Base-by-base conservation (phyloP, 2,797 vertebrate species). In the Diceros bicornis region DNA sequence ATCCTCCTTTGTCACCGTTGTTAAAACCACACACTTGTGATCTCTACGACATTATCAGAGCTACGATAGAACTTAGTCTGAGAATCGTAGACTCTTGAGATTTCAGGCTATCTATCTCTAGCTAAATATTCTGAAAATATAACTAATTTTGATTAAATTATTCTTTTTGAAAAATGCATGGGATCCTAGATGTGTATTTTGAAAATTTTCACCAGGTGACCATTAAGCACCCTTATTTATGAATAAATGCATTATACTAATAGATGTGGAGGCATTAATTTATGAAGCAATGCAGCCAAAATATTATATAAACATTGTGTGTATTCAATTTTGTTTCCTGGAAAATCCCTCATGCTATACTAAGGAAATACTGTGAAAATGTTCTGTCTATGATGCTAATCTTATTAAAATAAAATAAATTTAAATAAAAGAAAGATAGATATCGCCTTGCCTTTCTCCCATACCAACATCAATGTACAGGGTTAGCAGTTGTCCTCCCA, bases 401-500 rank as follows among this genome's bases (percentile, higher is more conserved):
- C 75, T 82, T 69, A 74, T 61, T 66, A 29, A 90, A 93, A 79
- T 62, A 64, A 87, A 93, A 75, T 34, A 66, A 62, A 91, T 18
- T 71, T 25, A 91, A 96, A 21, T 59, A 27, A 82, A 95, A 91
- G 23, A 84, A 95, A 85, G 94, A 77, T 37, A 75, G 85, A 62
- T 69, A 72, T 0, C 18, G 89, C 62, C 99, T 99, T 99, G 96
- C 99, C 98, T 99, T 98, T 97, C 57, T 75, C 97, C 95, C 69
- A 96, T 74, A 72, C 98, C 64, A 74, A 98, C 77, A 97, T 99
- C 99, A 97, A 99, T 99, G 96, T 99, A 99, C 94, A 99, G 0
- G 55, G 97, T 98, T 84, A 99, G 98, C 41, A 99, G 92, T 14
- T 99, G 99, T 89, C 99, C 99, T 96, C 99, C 99, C 94, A 99